Conservation (phyloP, 2,113 vertebrate genomes). For the human (Homo sapiens) region GRCh38 chr11:74080501-74081000, state of each 20-base stretch:
- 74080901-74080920: conserved; percentile 19
- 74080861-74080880: conserved; percentile 2
- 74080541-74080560: neutral
- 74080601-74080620: conserved; percentile 6
- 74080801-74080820: conserved; percentile 11
- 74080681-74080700: conserved; percentile 31
- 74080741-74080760: conserved; percentile 4
- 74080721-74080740: conserved; percentile 1
- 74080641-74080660: neutral
- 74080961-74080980: conserved; percentile 13
- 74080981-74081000: neutral
- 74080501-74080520: neutral
- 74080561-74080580: neutral
- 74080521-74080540: conserved; percentile 20
- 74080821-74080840: neutral
- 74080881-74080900: neutral
- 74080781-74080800: neutral
- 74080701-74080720: neutral
- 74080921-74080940: conserved; percentile 23
- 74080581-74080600: neutral
- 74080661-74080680: neutral
- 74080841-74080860: neutral
- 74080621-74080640: conserved; percentile 7
- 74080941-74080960: neutral
- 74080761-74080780: neutral